Conservation (phyloP, 1,140 invertebrate species). For the Lepidostoma basale region DNA sequence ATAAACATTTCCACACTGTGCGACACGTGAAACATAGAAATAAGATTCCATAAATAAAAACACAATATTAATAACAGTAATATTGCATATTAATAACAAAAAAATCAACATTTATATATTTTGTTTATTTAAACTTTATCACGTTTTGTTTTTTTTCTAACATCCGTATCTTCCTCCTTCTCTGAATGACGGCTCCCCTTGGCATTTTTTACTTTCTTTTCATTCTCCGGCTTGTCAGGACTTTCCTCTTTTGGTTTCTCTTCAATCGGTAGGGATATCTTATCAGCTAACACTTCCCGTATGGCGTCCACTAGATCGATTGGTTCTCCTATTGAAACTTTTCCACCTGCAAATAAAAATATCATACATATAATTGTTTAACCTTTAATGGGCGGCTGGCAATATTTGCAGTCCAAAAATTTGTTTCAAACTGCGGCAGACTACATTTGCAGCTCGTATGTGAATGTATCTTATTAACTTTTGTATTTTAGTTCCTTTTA, state of each 20-base stretch:
- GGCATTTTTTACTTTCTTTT: background rate
- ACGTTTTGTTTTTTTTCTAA: slow-evolving; percentile 30
- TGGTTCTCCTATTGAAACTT: slow-evolving; percentile 64
- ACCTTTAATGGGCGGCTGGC: too few species aligned
- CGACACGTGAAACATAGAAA: too few species aligned
- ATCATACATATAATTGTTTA: background rate
- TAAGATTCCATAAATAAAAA: too few species aligned
- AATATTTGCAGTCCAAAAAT: too few species aligned
- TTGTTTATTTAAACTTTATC: slow-evolving; percentile 3
- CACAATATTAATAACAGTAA: too few species aligned
- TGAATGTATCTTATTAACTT: background rate
- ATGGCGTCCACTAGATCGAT: slow-evolving; percentile 66
- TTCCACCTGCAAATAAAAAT: slow-evolving; percentile 64
- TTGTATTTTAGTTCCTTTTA: background rate
- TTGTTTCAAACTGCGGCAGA: too few species aligned
- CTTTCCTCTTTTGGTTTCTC: background rate
- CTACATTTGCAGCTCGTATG: too few species aligned
- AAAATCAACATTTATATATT: too few species aligned
- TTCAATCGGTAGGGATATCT: slow-evolving; percentile 49
- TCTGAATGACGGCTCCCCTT: slow-evolving; percentile 4
- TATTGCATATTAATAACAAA: too few species aligned
- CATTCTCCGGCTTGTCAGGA: background rate
- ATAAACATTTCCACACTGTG: too few species aligned
- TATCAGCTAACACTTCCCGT: slow-evolving; percentile 63
- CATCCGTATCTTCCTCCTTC: slow-evolving; percentile 12